Base-by-base conservation (phyloP, 1,140 invertebrate genomes). In the Drosophila rufa region DNA sequence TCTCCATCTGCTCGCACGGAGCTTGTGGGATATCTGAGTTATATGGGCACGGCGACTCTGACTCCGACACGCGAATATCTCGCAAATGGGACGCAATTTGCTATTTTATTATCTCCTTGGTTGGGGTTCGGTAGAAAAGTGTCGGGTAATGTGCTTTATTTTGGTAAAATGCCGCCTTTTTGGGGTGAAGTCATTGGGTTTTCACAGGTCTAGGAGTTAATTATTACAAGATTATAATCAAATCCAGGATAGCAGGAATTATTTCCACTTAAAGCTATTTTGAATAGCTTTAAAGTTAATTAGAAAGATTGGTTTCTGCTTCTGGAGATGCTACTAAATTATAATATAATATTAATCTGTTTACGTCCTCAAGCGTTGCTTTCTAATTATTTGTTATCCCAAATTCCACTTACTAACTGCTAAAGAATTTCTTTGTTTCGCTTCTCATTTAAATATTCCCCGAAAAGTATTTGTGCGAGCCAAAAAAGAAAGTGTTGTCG, bases 1-100 rank as follows among this genome's bases (percentile, higher is more conserved):
- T 86, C 80, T 75, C 58, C 58, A 59, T 59, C 68, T 66, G 70
- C 46, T 73, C 68, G 30, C 45, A 60, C 17, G 45, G 11, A 27
- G 55, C 36, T 30, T 50, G 69, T 47, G 64, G 22, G 46, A 73
- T 69, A 68, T 30, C 22, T 25, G 22, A 42, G 27, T n/a, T 14
- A 27, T 65, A 73, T 77, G 45, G 70, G 30, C 47, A 69, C 4
- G 30, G 27, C 60, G 47, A 53, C 38, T 67, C 8, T 22, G 36
- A 55, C 48, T 62, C 14, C 60, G 33, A 70, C 67, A 70, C 67
- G 62, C 67, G 67, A 70, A 53, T 69, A 67, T 69, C 61, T 67
- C n/a, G 19, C 67, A 53, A 70, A 56, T 70, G 64, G 67, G 19
- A 50, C 22, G 40, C 67, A 68, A 56, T 70, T 68, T 70, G 67